Evolutionary conservation across 2,888 invertebrate species (phyloP).

Genomic region (Dicyrtoma fusca): DNA sequence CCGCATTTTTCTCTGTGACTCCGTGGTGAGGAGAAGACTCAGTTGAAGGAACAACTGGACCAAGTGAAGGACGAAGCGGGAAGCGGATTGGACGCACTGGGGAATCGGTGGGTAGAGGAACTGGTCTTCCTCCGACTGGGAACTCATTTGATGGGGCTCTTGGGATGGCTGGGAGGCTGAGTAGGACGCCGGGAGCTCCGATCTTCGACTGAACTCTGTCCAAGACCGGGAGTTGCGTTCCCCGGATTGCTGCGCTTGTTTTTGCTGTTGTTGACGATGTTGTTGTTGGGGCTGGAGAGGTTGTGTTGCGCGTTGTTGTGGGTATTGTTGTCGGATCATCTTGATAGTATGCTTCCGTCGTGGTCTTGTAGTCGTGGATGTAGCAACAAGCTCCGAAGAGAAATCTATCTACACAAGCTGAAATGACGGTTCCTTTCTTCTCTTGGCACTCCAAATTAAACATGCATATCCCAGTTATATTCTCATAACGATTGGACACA

Average conservation of each 20-base stretch:
- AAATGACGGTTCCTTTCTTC: constrained; percentile 79
- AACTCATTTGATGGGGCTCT: not conserved
- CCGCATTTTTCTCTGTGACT: constrained; percentile 44
- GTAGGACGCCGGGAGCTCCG: constrained; percentile 15
- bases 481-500: constrained; percentile 45
- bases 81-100: constrained; percentile 20
- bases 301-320: constrained; percentile 24
- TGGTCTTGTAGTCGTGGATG: constrained; percentile 25
- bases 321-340: constrained; percentile 26
- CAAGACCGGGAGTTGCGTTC: not conserved
- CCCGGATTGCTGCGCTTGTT: constrained; percentile 13
- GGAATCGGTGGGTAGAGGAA: not conserved
- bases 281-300: constrained; percentile 9
- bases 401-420: constrained; percentile 89
- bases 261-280: constrained; percentile 3
- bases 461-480: constrained; percentile 78
- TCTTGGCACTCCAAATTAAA: constrained; percentile 87
- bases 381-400: constrained; percentile 91
- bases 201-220: not conserved
- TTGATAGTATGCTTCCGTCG: not conserved
- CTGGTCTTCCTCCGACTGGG: not conserved
- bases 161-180: not conserved
- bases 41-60: constrained; percentile 37
- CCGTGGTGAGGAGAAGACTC: constrained; percentile 39
- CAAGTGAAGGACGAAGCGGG: constrained; percentile 41